Base-by-base conservation (phyloP, 2,113 vertebrate species). In the Todiramphus saurophagus region DNA sequence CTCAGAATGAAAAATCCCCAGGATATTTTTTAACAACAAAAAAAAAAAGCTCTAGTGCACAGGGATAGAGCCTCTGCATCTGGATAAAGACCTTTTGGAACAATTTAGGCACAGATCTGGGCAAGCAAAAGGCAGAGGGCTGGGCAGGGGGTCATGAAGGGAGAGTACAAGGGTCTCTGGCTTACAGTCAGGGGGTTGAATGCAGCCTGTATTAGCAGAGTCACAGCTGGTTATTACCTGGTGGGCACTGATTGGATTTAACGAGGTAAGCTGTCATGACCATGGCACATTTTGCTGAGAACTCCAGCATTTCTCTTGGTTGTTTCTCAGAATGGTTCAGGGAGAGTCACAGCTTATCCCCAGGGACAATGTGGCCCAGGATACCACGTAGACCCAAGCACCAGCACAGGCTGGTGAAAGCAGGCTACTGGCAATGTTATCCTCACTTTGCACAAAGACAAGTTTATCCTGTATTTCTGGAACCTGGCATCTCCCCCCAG, bases 401-500 rank as follows among this genome's bases (percentile, higher is more conserved):
- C 15, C 10, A 46, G 33, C 1, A 1, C 62, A 5, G 87, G 28
- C 0, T 15, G 83, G 67, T 56, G 89, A 50, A 64, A 80, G 48
- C 86, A 76, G 72, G 20, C 59, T 28, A 66, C 55, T 89, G 72
- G 55, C 87, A 83, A 1, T 1, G 70, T 20, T 59, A 2, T 8
- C 66, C 75, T 75, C 4, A 1, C 46, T 1, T 43, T 73, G 77
- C 66, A 84, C n/a, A 66, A 17, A 81, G 56, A 41, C 48, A 25
- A 28, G 86, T 86, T 84, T 6, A 70, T 81, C 91, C 68, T 46
- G 56, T 23, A 15, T 55, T 96, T 91, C 94, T 79, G 66, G n/a
- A 84, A 33, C 46, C 30, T 39, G 56, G 46, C 43, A 41, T 69
- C 66, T 79, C 25, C 66, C 44, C 37, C 11, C n/a, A 58, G 63